Conservation (phyloP, 1,140 invertebrate species). For the Maniola jurtina region DNA sequence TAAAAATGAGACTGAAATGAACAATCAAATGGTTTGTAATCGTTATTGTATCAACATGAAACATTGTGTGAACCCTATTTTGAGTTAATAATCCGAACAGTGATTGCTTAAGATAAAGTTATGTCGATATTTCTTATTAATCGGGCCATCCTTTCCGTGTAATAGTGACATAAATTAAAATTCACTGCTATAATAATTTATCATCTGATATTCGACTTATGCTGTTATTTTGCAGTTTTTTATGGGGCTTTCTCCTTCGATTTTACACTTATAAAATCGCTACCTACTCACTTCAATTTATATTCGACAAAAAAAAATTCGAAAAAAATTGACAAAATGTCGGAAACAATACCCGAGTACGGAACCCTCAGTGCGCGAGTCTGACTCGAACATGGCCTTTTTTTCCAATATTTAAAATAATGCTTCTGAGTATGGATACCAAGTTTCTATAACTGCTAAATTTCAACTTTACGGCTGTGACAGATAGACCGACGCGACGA, state of each 20-base stretch:
- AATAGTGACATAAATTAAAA: constrained; percentile 31
- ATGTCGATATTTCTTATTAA: constrained; percentile 28
- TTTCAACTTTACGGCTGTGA: too few species aligned
- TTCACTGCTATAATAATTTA: constrained; percentile 20
- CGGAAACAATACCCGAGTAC: too few species aligned
- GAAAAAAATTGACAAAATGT: too few species aligned
- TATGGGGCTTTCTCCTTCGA: constrained; percentile 27
- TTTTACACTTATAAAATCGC: background rate
- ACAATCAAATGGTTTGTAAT: too few species aligned
- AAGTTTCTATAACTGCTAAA: too few species aligned
- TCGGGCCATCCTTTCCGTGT: constrained; percentile 29
- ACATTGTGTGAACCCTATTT: background rate
- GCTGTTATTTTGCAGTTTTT: constrained; percentile 20
- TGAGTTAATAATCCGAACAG: constrained; percentile 2
- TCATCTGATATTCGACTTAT: constrained; percentile 20
- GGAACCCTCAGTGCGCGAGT: too few species aligned
- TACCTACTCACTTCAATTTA: background rate
- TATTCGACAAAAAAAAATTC: background rate
- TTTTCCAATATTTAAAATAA: too few species aligned
- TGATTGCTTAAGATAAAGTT: constrained; percentile 18
- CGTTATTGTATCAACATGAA: too few species aligned
- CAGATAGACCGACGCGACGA: too few species aligned
- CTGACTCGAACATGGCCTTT: too few species aligned
- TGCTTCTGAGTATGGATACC: too few species aligned
- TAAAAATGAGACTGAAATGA: too few species aligned